phyloP scores from a whole-genome alignment of 2,113 vertebrate species.

The Lichenostomus cassidix region DNA sequence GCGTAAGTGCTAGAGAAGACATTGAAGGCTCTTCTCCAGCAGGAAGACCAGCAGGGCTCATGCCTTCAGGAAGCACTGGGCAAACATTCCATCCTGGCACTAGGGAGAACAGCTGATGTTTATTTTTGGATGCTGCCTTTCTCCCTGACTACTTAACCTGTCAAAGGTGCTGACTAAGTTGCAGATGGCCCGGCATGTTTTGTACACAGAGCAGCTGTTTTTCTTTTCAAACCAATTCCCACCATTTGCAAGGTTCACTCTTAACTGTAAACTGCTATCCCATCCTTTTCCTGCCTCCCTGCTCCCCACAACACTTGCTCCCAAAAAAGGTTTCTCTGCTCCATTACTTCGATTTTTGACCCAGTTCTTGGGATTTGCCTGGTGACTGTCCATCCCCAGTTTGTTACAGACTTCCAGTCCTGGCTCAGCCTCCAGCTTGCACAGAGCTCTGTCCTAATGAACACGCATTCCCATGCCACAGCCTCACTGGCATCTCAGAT shows the following conservation, averaged over 20 bases:
- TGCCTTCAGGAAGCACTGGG: neutral
- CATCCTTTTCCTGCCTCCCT: neutral
- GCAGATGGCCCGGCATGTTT: neutral
- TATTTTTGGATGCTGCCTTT: neutral
- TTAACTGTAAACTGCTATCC: neutral
- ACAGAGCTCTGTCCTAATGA: neutral
- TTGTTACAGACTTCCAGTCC: neutral
- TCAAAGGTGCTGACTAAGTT: neutral
- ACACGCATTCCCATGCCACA: neutral
- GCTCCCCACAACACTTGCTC: neutral
- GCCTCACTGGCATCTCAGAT: neutral
- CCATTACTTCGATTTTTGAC: neutral
- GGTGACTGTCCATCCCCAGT: neutral
- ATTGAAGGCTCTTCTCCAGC: neutral
- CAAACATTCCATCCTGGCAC: neutral
- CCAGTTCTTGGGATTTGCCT: neutral
- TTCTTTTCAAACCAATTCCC: neutral
- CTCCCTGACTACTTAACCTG: neutral
- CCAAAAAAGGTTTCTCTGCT: neutral
- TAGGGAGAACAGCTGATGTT: neutral
- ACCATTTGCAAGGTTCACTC: neutral
- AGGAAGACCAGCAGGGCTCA: neutral
- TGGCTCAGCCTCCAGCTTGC: neutral
- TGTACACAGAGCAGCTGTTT: neutral
- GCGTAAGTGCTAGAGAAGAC: neutral